Conservation (phyloP, 2,113 vertebrate species). For the Polypterus senegalus region DNA sequence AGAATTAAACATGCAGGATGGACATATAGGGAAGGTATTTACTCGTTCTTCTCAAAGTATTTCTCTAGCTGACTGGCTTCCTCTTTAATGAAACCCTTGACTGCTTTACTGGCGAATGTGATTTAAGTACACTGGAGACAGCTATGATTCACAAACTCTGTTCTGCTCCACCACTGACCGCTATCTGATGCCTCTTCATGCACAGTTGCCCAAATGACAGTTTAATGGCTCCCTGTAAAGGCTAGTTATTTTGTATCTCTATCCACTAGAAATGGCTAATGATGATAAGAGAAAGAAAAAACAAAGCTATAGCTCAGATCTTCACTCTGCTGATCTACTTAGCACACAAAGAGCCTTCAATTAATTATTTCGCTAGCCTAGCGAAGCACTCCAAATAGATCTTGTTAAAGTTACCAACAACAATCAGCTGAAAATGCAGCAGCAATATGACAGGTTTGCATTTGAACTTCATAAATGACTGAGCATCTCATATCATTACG, state of each 20-base stretch:
- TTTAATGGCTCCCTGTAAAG: conserved; percentile 57
- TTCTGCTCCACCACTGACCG: conserved; percentile 54
- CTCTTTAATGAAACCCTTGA: conserved; percentile 70
- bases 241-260: conserved; percentile 61
- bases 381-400: conserved; percentile 43
- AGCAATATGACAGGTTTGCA: not conserved
- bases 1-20: conserved; percentile 31
- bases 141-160: conserved; percentile 66
- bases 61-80: conserved; percentile 60
- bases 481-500: too few species aligned
- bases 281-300: conserved; percentile 45
- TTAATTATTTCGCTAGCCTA: conserved; percentile 41
- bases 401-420: conserved; percentile 40
- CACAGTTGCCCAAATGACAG: conserved; percentile 63
- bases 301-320: conserved; percentile 41
- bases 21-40: conserved; percentile 32
- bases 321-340: conserved; percentile 35
- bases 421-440: conserved; percentile 22
- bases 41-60: conserved; percentile 55
- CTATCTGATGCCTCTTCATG: conserved; percentile 58
- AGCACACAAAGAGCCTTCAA: conserved; percentile 33
- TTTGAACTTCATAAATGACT: not conserved
- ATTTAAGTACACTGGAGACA: conserved; percentile 64
- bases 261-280: conserved; percentile 49
- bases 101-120: conserved; percentile 63